Percentiles rank a stretch among this genome's conserved stretches.
These are phyloP conservation scores for Lumbricus terrestris DNA, from an alignment of 2,888 invertebrate species.

Conservation along the genomic window DNA sequence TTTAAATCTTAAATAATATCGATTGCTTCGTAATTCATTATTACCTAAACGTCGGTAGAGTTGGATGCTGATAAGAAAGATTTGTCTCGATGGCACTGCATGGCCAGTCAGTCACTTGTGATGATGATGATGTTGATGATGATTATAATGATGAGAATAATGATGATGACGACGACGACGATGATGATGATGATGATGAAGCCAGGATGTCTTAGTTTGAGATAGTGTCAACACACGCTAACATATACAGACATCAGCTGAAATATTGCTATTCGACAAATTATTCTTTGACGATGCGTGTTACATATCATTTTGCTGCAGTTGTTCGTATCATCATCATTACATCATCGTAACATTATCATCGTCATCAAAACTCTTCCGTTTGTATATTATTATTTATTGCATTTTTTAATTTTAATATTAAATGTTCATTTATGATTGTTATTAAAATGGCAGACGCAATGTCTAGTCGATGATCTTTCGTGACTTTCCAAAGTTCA, in stretches of 20 bases:
- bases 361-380: neutral
- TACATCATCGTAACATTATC: no score
- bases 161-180: neutral
- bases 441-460: neutral
- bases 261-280: no score
- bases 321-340: no score
- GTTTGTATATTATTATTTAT: neutral
- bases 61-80: neutral
- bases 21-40: neutral
- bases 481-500: conserved; percentile 64
- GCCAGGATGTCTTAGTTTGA: no score
- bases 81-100: neutral
- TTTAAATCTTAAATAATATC: no score
- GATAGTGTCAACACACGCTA: no score
- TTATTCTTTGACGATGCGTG: no score
- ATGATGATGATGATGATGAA: neutral
- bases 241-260: no score
- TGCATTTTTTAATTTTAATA: neutral
- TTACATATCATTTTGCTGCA: no score
- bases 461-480: conserved; percentile 32
- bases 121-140: neutral
- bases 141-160: neutral
- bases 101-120: neutral
- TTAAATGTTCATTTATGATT: neutral
- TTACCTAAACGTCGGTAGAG: neutral